Base-by-base conservation (phyloP, 1,140 invertebrate genomes). In the Holcopasites calliopsidis region DNA sequence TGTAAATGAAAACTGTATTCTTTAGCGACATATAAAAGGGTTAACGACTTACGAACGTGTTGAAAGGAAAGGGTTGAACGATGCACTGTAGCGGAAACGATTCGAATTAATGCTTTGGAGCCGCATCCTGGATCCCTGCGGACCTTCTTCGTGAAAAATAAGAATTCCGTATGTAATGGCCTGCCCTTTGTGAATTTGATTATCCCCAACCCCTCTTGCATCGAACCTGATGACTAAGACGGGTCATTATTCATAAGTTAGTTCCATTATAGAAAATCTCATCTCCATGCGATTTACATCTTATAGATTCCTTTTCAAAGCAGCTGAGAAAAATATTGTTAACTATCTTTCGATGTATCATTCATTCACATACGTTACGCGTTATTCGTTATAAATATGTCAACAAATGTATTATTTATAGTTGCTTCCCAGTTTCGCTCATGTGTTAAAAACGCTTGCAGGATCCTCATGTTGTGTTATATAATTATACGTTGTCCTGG, bases 81-180 rank as follows among this genome's bases (percentile, higher is more conserved):
- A 69, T 69, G 76, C 82, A 75, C 55, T 58, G 64, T 64, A 64
- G 64, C 57, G 76, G 69, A 87, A 87, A 80, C 79, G 75, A 86
- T 87, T 83, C 35, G 80, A 83, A 84, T 86, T 84, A 85, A 86
- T 86, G 82, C 70, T 78, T 76, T 54, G 49, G 47, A 31, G 26
- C 33, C 13, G 16, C n/a, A 0, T 26, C n/a, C 23, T 21, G 1
- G 28, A 33, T 82, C 82, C 80, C 80, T 21, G 8, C 60, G 76
- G 78, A 80, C 28, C 13, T 52, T 47, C 13, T 33, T 18, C 69
- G 58, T 58, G 76, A 77, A 50, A 73, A 35, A 42, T 1, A 55
- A 74, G 76, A 76, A 83, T 49, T 70, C 69, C 11, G 2, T 5
- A 13, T 23, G 1, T 33, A 18, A 21, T 11, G 26, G 23, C 23